Base-by-base conservation (phyloP, 2,888 invertebrate genomes). In the Cyclophora punctaria region DNA sequence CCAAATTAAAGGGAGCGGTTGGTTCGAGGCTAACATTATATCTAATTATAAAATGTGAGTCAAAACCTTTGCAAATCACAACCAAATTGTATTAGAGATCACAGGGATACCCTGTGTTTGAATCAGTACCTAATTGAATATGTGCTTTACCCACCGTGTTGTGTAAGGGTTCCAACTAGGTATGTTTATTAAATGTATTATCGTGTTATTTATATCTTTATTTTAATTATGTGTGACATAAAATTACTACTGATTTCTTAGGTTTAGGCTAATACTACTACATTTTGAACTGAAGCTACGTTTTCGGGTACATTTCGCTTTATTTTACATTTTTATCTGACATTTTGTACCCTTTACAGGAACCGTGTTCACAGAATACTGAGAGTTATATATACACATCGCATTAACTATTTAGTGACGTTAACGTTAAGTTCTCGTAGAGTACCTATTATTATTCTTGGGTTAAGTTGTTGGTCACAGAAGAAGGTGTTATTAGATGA, bases 31-130 rank as follows among this genome's bases (percentile, higher is more conserved):
- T 37, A 57, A 61, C 55, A 57, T 67, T 37, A 5, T 64, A 72
- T 71, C 62, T 59, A 66, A 72, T 73, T 74, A 71, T 45, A 47
- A 47, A 56, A 60, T 58, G 45, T 47, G 46, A 48, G 44, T 45
- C 49, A 51, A 48, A 48, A 52, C 59, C 59, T 62, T 63, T 61
- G 55, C 61, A 63, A 68, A 64, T 66, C 64, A 61, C 58, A 50
- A 53, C 59, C 54, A 58, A 67, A 70, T 63, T 63, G 62, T 53
- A 56, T 65, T 55, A 55, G 48, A 48, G 48, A 49, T 55, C 58
- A 55, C 56, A 55, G 55, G 50, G 49, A 44, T 45, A 49, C 50
- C 52, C 51, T 53, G 51, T 53, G 49, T 49, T 54, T 51, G 47
- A 52, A 53, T 55, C 37, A 37, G 37, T 63, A 20, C 1, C 20